Conservation (phyloP, 2,113 vertebrate species). For the Petrocephalus microphthalmus region DNA sequence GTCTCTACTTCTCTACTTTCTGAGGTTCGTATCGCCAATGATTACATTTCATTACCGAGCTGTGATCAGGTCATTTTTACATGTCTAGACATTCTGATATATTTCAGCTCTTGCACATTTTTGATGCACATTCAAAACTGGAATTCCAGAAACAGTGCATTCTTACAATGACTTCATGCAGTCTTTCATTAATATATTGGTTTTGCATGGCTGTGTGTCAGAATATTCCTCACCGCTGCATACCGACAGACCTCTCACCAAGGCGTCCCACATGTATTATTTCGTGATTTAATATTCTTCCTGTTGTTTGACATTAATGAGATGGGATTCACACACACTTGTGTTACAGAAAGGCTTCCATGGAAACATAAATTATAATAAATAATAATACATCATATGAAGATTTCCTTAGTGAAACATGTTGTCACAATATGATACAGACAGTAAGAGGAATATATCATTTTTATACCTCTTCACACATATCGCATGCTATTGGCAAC, state of each 20-base stretch:
- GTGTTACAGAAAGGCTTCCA: background rate
- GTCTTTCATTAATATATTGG: background rate
- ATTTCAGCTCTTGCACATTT: background rate
- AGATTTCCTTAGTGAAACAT: background rate
- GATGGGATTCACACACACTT: background rate
- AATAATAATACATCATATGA: background rate
- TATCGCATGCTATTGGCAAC: background rate
- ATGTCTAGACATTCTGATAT: background rate
- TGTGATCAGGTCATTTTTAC: background rate
- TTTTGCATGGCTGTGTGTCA: background rate
- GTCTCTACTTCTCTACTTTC: slow-evolving; percentile 14
- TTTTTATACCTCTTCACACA: background rate
- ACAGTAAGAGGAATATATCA: background rate
- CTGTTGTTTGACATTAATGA: background rate
- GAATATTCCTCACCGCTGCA: background rate
- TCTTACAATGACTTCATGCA: background rate
- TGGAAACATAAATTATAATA: background rate
- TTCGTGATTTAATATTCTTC: background rate
- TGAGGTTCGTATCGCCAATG: background rate
- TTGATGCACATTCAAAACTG: background rate
- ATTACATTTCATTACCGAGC: background rate
- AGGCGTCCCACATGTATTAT: background rate
- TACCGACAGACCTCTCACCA: background rate
- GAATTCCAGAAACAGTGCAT: background rate
- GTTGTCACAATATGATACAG: background rate